Evolutionary conservation across 2,888 invertebrate genomes (phyloP), one percentile per base, ranked within the genome.

Genomic region (Polydrusus cervinus): DNA sequence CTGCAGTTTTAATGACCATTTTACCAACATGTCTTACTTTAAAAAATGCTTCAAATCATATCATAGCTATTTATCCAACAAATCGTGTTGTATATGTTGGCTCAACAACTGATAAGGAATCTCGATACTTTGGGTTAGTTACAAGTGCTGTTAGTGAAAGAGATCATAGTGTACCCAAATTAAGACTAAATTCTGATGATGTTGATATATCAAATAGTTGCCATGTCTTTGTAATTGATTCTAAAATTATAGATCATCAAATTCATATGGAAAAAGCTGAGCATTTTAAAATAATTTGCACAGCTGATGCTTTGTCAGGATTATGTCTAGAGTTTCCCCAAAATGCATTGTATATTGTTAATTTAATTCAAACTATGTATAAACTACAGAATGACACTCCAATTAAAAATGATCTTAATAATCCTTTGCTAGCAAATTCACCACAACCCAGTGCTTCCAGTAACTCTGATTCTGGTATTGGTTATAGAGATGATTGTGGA

Each of bases 391-490:
- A 80, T 69, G 80, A 80, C 38, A 53, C 76, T 60, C 75, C 77
- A 34, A 75, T 79, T 62, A 71, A 78, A 76, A 78, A 82, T 25
- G 83, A 83, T 47, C 88, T 90, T 71, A 88, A 88, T 16, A 89
- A 89, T 38, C 90, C 90, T 69, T 88, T 90, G 57, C 87, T 91
- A 0, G 93, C 94, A 0, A 93, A 94, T 82, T 96, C 96, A 0
- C 95, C 96, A 0, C 95, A 95, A 80, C 95, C 95, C 0, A 95
- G 95, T 84, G 94, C 95, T 18, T 97, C 96, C 0, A 97, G 96
- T 81, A 97, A 97, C 86, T 97, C 97, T 71, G 98, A 98, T 85
- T 97, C 97, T 1, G 97, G 98, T 0, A 97, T 98, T 76, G 97
- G 97, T 0, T 97, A 97, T 82, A 92, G 96, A 78, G 97, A 97